Percentiles rank a stretch among this genome's conserved stretches.
These are phyloP conservation scores for Macropodus opercularis DNA, from an alignment of 2,797 vertebrate species.

Conservation along the genomic window DNA sequence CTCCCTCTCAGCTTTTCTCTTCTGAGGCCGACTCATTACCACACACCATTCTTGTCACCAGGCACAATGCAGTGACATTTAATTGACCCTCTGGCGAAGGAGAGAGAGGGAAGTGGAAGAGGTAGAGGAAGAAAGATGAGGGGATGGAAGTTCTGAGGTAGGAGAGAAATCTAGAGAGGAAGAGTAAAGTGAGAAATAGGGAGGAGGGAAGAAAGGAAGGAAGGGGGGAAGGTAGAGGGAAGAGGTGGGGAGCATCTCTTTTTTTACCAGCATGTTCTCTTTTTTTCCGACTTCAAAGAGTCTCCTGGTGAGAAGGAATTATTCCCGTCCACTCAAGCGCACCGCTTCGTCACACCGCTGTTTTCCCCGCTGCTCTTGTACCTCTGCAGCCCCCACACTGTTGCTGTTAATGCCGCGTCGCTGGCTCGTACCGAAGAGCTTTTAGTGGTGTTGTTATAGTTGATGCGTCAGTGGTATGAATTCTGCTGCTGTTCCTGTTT, in stretches of 20 bases:
- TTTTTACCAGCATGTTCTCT: constrained; percentile 52
- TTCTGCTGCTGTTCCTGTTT: constrained; percentile 3
- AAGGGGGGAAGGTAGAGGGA: constrained; percentile 16
- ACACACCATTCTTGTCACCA: constrained; percentile 57
- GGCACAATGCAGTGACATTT: constrained; percentile 68
- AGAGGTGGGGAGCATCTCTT: constrained; percentile 11
- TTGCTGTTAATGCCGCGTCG: constrained; percentile 33
- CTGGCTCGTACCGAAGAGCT: constrained; percentile 17
- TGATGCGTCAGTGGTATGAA: neutral
- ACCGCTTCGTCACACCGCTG: constrained; percentile 36
- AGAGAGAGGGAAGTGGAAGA: constrained; percentile 8
- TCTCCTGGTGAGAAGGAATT: constrained; percentile 66
- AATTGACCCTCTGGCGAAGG: constrained; percentile 55
- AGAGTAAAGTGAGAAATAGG: constrained; percentile 17
- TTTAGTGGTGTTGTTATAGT: neutral
- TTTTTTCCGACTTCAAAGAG: constrained; percentile 72
- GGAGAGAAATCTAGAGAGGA: constrained; percentile 22
- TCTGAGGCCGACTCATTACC: constrained; percentile 59
- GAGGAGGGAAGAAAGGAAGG: constrained; percentile 12
- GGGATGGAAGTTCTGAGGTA: constrained; percentile 21
- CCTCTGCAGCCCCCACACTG: constrained; percentile 38
- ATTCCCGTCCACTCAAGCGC: constrained; percentile 65
- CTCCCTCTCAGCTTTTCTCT: constrained; percentile 41
- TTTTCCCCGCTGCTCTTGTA: constrained; percentile 26
- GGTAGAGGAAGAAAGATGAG: constrained; percentile 11